These are phyloP conservation scores for Embiotoca jacksoni DNA, from an alignment of 2,113 vertebrate species.

Conservation along the genomic window DNA sequence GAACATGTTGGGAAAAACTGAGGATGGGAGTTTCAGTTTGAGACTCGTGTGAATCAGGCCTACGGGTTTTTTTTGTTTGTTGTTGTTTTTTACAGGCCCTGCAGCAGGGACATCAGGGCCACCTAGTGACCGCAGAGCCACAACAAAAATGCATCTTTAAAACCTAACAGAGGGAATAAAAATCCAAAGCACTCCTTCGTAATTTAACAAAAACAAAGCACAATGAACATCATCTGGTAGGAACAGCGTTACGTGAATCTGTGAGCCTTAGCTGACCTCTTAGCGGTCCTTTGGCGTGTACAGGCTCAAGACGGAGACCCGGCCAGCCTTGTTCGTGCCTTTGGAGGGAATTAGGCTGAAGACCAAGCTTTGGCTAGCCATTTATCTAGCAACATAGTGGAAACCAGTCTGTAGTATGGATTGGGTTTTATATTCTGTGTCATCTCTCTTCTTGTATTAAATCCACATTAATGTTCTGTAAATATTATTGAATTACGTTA, in stretches of 20 bases:
- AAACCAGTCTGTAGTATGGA: conserved; percentile 30
- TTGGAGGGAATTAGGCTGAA: conserved; percentile 51
- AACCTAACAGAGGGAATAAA: conserved; percentile 1
- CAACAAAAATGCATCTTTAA: conserved; percentile 29
- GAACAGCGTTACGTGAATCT: conserved; percentile 47
- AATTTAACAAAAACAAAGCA: conserved; percentile 62
- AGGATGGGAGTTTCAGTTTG: conserved; percentile 9
- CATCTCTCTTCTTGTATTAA: conserved; percentile 35
- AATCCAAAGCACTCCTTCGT: conserved; percentile 54
- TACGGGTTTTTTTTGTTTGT: conserved; percentile 10
- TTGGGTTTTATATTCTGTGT: conserved; percentile 38
- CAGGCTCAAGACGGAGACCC: conserved; percentile 35
- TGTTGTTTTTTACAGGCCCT: conserved; percentile 11
- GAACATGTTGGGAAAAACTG: conserved; percentile 4
- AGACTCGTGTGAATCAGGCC: conserved; percentile 21
- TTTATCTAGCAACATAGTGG: conserved; percentile 34
- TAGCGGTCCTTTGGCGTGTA: conserved; percentile 30
- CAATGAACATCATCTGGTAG: conserved; percentile 51
- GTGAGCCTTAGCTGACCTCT: conserved; percentile 49
- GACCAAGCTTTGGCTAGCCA: conserved; percentile 46
- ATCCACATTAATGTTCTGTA: conserved; percentile 43
- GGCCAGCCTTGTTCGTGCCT: conserved; percentile 66
- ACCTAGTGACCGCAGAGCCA: not conserved
- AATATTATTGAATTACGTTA: conserved; percentile 45
- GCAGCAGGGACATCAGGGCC: conserved; percentile 26